phyloP scores from a whole-genome alignment of 1,140 invertebrate genomes.

The Littorina saxatilis region DNA sequence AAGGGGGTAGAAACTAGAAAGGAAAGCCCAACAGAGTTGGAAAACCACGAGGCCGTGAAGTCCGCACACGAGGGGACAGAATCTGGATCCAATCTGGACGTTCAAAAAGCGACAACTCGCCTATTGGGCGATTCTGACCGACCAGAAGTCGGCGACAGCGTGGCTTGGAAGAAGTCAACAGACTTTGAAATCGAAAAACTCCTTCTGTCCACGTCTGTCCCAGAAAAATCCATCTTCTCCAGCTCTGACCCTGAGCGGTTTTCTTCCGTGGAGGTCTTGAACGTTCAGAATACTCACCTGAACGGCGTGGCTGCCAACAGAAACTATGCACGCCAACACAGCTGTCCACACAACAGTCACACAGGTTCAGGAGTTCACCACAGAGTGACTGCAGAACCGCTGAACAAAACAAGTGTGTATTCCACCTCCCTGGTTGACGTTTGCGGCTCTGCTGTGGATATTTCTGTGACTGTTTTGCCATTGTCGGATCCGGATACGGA shows the following conservation, averaged over 20 bases:
- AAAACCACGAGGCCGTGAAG: not conserved
- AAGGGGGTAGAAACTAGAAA: not conserved
- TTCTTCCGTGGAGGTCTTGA: too few species aligned
- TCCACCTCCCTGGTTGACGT: not conserved
- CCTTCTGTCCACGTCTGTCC: not conserved
- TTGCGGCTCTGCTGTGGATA: constrained; percentile 7
- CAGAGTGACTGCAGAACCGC: too few species aligned
- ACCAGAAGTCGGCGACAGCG: not conserved
- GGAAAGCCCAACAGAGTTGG: too few species aligned
- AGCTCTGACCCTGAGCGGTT: not conserved
- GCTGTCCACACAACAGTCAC: too few species aligned
- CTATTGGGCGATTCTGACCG: not conserved
- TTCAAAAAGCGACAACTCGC: not conserved
- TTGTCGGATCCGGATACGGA: not conserved
- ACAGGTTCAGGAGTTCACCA: too few species aligned
- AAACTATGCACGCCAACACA: not conserved
- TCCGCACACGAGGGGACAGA: not conserved
- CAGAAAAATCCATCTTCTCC: not conserved
- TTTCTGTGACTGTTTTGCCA: not conserved
- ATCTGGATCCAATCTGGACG: too few species aligned
- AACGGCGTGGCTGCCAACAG: too few species aligned
- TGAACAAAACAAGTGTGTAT: not conserved
- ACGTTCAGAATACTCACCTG: too few species aligned
- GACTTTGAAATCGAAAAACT: not conserved
- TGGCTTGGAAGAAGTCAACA: not conserved